Base-by-base conservation (phyloP, 1,140 invertebrate genomes). In the Lysiphlebus fabarum region DNA sequence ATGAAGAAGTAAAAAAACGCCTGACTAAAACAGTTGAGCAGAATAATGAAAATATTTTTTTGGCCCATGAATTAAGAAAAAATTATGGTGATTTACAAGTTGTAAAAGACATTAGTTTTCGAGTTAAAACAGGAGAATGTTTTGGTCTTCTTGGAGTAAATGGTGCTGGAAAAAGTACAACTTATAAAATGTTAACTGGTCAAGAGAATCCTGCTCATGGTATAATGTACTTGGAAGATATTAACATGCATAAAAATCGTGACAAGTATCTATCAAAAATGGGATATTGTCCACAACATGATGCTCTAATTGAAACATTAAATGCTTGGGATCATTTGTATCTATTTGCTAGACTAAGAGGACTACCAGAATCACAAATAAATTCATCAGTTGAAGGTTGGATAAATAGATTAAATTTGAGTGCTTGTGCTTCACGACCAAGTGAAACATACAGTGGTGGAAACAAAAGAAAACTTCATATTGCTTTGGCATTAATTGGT, bases 381-480 rank as follows among this genome's bases (percentile, higher is more conserved):
- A 69, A 81, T 4, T 75, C 70, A 38, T 77, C 83, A 67, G 78
- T 82, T 11, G 72, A 81, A 54, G 79, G 75, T 47, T 81, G 78
- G 78, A 73, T 80, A 43, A 69, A 74, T 67, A 73, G 80, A 77
- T 66, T 81, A 41, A 76, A 76, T 69, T 70, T 78, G 41, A 74
- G 70, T 42, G 63, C 65, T 6, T 81, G 76, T 55, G 78, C 77
- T n/a, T 65, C 70, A 42, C 75, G 81, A 43, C 74, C 76, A 38
- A 82, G 81, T 66, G 73, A 73, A 37, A 79, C 77, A 11, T 90
- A 89, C 68, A 95, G 92, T 71, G 93, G 93, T 10, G 96, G 96
- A 0, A 99, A 97, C 65, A 97, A 96, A 73, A 83, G 96, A 44
- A 97, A 98, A 75, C 77, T 99, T 26, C 96, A 92, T 64, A 93